Base-by-base conservation (phyloP, 2,797 vertebrate genomes). In the Lutjanus argentimaculatus region DNA sequence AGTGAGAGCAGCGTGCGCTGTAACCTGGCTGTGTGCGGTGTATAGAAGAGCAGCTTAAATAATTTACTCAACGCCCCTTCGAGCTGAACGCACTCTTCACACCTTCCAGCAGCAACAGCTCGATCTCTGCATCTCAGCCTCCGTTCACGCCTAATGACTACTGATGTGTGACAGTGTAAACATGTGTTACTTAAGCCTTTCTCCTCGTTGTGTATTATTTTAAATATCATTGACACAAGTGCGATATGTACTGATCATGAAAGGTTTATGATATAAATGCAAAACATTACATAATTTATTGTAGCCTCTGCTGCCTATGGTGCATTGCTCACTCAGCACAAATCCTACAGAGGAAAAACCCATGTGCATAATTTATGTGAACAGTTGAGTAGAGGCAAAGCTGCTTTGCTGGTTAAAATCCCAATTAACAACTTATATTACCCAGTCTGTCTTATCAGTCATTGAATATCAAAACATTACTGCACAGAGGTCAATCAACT, bases 331-430 rank as follows among this genome's bases (percentile, higher is more conserved):
- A 16, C 84, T 90, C 79, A 88, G 91, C 87, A 72, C 48, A 87
- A 89, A 84, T 77, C 73, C 51, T 57, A 67, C 17, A 13, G 61
- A 70, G 66, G 74, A 53, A 85, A 75, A 85, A 67, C 73, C 74
- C 22, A 72, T 63, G 70, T 90, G 53, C 90, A 89, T 92, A 89
- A 92, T 91, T 88, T 75, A 93, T 87, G 67, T 73, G 79, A 81
- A 22, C n/a, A 77, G 42, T 77, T 45, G 30, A 80, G 56, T 8
- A 14, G 46, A 48, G 64, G 57, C 43, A 61, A 75, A 66, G 72
- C 78, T 68, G 75, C 78, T 82, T 73, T 66, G 46, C 77, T 80
- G 69, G 65, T 88, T 86, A 78, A 87, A 86, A 71, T 48, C 6
- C 72, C 43, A 77, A 86, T 89, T 62, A 82, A 84, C 61, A 64